These are phyloP conservation scores for Cotesia chilonis DNA, from an alignment of 1,140 invertebrate genomes.

Conservation along the genomic window DNA sequence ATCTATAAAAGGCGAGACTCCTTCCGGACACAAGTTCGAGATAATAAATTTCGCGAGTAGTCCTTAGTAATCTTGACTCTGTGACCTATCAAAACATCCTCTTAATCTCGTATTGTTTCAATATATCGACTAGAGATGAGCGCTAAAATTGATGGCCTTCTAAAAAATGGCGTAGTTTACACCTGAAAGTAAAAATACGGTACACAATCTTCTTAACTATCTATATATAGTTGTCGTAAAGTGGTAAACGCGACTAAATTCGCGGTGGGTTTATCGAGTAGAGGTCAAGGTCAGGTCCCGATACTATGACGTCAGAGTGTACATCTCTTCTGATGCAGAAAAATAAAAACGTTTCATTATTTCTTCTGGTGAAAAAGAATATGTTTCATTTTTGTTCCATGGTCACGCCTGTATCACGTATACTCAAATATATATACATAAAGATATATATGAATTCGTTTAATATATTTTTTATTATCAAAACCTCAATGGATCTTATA, in stretches of 20 bases:
- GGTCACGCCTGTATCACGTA: too few relatives aligned
- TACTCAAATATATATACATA: too few relatives aligned
- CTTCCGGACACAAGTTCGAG: too few relatives aligned
- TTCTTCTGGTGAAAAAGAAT: background rate
- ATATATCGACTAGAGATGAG: background rate
- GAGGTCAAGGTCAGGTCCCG: constrained; percentile 33
- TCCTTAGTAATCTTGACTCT: background rate
- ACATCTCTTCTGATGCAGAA: constrained; percentile 18
- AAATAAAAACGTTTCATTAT: constrained; percentile 18
- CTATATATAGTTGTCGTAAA: constrained; percentile 5
- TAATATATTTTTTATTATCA: too few relatives aligned
- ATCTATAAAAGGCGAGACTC: too few relatives aligned
- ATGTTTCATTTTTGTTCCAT: too few relatives aligned
- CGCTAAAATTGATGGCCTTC: background rate
- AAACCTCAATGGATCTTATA: too few relatives aligned
- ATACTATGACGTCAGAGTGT: constrained; percentile 29
- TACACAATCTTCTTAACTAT: too few relatives aligned
- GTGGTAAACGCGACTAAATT: constrained; percentile 24
- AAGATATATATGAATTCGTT: too few relatives aligned
- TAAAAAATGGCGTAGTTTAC: too few relatives aligned
- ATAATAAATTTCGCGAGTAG: too few relatives aligned
- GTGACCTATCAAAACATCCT: constrained; percentile 1
- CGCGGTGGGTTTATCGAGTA: constrained; percentile 11
- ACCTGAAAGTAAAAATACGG: too few relatives aligned
- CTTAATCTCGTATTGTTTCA: background rate